phyloP scores from a whole-genome alignment of 2,797 vertebrate genomes.

The Atherinosoma microstoma region DNA sequence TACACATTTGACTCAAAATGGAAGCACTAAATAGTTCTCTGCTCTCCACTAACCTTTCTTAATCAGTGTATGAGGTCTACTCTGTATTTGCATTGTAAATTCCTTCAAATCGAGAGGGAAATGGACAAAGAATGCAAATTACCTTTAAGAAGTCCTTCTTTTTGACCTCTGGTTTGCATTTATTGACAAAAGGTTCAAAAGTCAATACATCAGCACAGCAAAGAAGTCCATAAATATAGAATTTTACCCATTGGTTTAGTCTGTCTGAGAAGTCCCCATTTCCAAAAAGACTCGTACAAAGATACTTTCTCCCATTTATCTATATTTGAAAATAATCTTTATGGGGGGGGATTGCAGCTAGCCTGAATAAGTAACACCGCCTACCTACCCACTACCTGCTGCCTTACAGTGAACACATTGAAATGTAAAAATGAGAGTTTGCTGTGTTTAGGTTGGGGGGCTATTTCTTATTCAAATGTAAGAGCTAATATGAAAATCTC shows the following conservation, averaged over 20 bases:
- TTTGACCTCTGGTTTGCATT: constrained; percentile 31
- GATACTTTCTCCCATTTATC: neutral
- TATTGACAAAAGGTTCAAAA: constrained; percentile 1
- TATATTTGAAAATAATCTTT: neutral
- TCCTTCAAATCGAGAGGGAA: neutral
- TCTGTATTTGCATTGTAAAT: constrained; percentile 47
- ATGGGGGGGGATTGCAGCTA: neutral
- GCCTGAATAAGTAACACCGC: neutral
- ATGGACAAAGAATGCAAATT: constrained; percentile 18
- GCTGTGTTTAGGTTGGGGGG: neutral
- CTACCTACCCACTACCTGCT: no score
- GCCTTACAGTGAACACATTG: neutral
- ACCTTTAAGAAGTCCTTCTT: neutral
- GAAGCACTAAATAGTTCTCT: constrained; percentile 24
- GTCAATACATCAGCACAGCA: neutral
- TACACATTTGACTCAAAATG: constrained; percentile 9
- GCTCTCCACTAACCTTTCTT: constrained; percentile 3
- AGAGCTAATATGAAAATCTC: neutral
- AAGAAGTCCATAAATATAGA: neutral
- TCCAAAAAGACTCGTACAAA: neutral
- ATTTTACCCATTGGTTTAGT: neutral
- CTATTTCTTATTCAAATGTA: neutral
- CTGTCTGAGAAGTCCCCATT: neutral
- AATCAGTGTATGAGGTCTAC: constrained; percentile 12
- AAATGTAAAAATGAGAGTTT: no score